These are phyloP conservation scores for Choristoneura rosaceana DNA, from an alignment of 2,888 invertebrate genomes.

Conservation along the genomic window DNA sequence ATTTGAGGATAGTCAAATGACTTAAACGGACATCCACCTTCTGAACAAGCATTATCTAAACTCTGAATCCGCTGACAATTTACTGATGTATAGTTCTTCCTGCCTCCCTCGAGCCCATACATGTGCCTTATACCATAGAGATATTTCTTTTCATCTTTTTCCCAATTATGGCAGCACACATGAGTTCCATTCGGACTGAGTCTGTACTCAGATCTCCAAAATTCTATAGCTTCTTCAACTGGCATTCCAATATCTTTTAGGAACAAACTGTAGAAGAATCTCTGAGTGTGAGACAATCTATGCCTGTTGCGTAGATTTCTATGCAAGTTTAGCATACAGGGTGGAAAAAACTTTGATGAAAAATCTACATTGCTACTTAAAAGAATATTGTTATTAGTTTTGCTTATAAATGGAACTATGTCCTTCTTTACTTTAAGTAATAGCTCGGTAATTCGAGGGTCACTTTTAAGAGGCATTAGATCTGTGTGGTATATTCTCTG, in stretches of 20 bases:
- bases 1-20: conserved; percentile 81
- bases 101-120: conserved; percentile 90
- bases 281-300: conserved; percentile 87
- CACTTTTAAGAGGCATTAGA: conserved; percentile 60
- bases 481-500: conserved; percentile 61
- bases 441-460: conserved; percentile 68
- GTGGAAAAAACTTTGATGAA: conserved; percentile 81
- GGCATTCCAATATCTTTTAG: conserved; percentile 90
- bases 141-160: conserved; percentile 86
- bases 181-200: conserved; percentile 74
- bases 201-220: conserved; percentile 88
- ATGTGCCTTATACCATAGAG: conserved; percentile 89
- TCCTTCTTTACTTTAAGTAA: conserved; percentile 59
- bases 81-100: conserved; percentile 86
- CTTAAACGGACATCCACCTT: conserved; percentile 88
- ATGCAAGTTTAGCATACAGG: conserved; percentile 88
- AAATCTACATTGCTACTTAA: conserved; percentile 72
- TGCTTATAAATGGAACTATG: conserved; percentile 49
- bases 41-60: conserved; percentile 78
- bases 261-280: conserved; percentile 88
- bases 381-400: conserved; percentile 49
- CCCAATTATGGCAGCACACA: conserved; percentile 88
- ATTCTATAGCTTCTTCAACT: conserved; percentile 86
- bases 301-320: conserved; percentile 81
- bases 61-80: conserved; percentile 86